These are phyloP conservation scores for Champsocephalus esox DNA, from an alignment of 2,797 vertebrate species.

Conservation along the genomic window DNA sequence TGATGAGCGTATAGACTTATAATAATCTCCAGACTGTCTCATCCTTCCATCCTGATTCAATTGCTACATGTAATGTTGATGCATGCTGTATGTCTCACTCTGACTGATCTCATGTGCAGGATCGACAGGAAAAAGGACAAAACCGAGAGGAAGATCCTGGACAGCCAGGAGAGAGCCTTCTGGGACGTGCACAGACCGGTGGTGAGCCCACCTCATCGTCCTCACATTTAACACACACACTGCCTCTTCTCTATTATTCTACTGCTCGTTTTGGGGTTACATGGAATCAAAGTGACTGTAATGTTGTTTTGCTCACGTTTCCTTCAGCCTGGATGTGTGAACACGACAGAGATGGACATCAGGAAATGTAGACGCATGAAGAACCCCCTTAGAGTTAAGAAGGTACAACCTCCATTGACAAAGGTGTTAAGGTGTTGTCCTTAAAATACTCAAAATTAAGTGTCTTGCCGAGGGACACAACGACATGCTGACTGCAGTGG, in stretches of 20 bases:
- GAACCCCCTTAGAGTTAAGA: conserved; percentile 96
- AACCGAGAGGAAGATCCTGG: conserved; percentile 97
- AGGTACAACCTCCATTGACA: conserved; percentile 80
- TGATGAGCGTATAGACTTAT: conserved; percentile 10
- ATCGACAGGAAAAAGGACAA: conserved; percentile 99
- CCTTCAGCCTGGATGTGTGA: conserved; percentile 95
- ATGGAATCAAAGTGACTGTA: neutral
- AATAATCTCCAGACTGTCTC: conserved; percentile 4
- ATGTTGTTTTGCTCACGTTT: neutral
- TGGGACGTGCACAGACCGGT: conserved; percentile 99
- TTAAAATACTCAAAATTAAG: too few relatives aligned
- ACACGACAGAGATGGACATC: conserved; percentile 99
- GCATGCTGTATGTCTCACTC: conserved; percentile 30
- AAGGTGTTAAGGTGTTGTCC: neutral
- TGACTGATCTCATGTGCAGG: conserved; percentile 81
- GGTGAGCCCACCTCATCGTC: conserved; percentile 82
- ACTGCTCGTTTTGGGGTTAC: neutral
- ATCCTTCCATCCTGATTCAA: conserved; percentile 15
- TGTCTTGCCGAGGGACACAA: too few relatives aligned
- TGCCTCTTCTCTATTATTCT: neutral
- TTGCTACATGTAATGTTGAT: conserved; percentile 1
- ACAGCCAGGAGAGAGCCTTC: conserved; percentile 98
- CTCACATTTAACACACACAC: neutral
- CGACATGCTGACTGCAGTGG: too few relatives aligned
- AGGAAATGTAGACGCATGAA: conserved; percentile 97